Base-by-base conservation (phyloP, 2,113 vertebrate species). In the Myodes glareolus region DNA sequence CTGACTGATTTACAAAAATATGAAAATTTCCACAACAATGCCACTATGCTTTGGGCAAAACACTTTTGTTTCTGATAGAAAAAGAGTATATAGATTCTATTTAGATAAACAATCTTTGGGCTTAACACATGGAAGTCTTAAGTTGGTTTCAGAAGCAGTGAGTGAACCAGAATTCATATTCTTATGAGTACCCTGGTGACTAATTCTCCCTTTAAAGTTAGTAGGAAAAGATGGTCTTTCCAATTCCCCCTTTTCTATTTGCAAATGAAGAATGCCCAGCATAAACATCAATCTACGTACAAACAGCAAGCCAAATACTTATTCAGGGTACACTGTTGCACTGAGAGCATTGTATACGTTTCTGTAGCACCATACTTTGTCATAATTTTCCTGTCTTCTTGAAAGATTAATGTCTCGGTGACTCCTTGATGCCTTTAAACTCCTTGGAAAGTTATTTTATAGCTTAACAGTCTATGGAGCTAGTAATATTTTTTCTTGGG, bases 361-460 rank as follows among this genome's bases (percentile, higher is more conserved):
- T 42, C 16, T 65, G 19, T 88, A 52, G 33, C 27, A 12, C 19
- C n/a, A 11, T 92, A 52, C 88, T 96, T 95, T 85, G 33, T 92
- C 90, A 36, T 73, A 81, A 86, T 84, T 77, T 77, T 55, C 31
- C 36, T n/a, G 13, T 84, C 39, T 96, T n/a, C 65, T 92, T 76
- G 47, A 95, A 95, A 94, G 36, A 93, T 72, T 84, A 31, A 45
- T 58, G 25, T 95, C 80, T 90, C 78, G 10, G 3, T 90, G 63
- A 85, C 33, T 97, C 68, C 52, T 88, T 68, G 50, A 77, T 47
- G 96, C 42, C 70, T 93, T 77, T 94, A 91, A 96, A 94, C 89
- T 95, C 33, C 90, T n/a, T 33, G 42, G 16, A 33, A 91, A 16
- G 25, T 96, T 97, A 92, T 97, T 87, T 94, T 89, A 95, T 3